Evolutionary conservation across 2,797 vertebrate genomes (phyloP).

Genomic region (Sternotherus odoratus): DNA sequence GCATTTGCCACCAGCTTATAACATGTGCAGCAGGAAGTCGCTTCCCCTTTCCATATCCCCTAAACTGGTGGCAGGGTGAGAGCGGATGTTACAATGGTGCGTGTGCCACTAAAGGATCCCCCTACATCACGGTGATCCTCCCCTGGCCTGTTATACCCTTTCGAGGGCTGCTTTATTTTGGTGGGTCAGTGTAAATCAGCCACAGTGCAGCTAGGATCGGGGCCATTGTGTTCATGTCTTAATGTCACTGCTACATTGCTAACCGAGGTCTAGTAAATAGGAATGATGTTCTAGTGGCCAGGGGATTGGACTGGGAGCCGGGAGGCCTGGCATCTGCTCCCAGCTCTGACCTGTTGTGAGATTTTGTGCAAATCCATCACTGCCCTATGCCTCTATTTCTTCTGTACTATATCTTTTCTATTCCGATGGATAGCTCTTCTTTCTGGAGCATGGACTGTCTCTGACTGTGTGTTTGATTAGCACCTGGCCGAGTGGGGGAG

Average conservation of each 20-base stretch:
- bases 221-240: neutral
- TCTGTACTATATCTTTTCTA: neutral
- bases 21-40: slow-evolving; percentile 6
- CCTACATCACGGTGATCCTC: slow-evolving; percentile 1
- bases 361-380: slow-evolving; percentile 15
- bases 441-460: neutral
- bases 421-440: neutral
- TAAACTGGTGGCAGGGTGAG: slow-evolving; percentile 58
- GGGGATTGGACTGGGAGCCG: neutral
- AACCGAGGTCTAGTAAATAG: neutral
- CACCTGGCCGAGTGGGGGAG: neutral
- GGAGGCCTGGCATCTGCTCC: slow-evolving; percentile 19
- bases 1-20: slow-evolving; percentile 44
- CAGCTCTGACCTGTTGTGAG: neutral
- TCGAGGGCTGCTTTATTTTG: neutral
- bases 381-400: neutral
- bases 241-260: neutral
- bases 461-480: neutral
- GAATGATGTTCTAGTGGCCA: neutral
- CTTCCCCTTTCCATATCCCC: slow-evolving; percentile 30
- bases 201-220: neutral
- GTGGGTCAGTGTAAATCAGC: neutral
- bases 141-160: neutral
- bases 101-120: slow-evolving; percentile 12
- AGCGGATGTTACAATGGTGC: slow-evolving; percentile 12